phyloP scores from a whole-genome alignment of 1,140 invertebrate genomes.

The Galleria mellonella region DNA sequence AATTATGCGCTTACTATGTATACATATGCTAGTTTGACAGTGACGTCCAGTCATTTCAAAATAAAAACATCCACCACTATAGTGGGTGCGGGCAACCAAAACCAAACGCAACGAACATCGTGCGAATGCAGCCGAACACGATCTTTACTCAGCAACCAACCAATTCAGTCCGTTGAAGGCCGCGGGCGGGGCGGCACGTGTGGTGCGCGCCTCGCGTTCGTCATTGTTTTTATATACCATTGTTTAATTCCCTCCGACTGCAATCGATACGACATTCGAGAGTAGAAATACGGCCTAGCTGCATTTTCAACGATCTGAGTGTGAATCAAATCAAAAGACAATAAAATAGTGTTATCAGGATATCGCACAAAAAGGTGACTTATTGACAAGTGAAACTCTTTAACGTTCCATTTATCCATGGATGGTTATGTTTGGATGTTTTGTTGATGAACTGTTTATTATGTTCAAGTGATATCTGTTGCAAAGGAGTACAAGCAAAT shows the following conservation, averaged over 20 bases:
- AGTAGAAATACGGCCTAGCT: constrained; percentile 41
- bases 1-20: too few relatives aligned
- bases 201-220: constrained; percentile 60
- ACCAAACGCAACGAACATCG: constrained; percentile 42
- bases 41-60: constrained; percentile 23
- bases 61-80: constrained; percentile 32
- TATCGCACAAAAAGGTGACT: constrained; percentile 39
- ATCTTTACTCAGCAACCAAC: constrained; percentile 36
- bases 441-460: constrained; percentile 46
- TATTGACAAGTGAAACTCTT: constrained; percentile 70
- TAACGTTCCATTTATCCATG: constrained; percentile 46
- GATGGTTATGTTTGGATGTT: constrained; percentile 37
- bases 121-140: constrained; percentile 40
- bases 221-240: constrained; percentile 65
- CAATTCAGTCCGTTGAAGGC: constrained; percentile 52
- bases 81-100: constrained; percentile 18
- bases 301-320: constrained; percentile 25
- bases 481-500: constrained; percentile 61
- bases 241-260: constrained; percentile 61
- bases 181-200: constrained; percentile 69
- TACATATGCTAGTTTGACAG: too few relatives aligned
- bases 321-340: constrained; percentile 31
- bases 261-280: constrained; percentile 56
- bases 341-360: constrained; percentile 32
- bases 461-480: constrained; percentile 56